A percentile compares a stretch with the other conserved stretches of the same genome.
phyloP scores from a whole-genome alignment of 2,888 invertebrate species.

The Eristalis intricaria region DNA sequence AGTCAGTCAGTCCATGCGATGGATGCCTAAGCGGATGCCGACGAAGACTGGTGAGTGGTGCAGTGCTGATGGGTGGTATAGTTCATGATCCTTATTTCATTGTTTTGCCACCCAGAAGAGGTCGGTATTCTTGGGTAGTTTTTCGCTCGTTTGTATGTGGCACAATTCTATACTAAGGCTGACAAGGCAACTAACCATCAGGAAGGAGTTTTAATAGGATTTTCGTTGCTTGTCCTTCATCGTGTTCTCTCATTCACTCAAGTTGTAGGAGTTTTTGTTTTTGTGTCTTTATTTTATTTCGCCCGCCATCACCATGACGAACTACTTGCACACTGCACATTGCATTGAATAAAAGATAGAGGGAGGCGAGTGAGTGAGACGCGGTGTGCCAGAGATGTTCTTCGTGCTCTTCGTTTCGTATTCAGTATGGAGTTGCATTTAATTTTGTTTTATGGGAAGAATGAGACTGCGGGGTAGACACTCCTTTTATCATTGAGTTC shows the following conservation, averaged over 20 bases:
- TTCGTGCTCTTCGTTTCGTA: neutral
- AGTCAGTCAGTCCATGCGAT: neutral
- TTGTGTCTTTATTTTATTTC: constrained; percentile 24
- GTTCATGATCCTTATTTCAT: constrained; percentile 33
- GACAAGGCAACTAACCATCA: constrained; percentile 28
- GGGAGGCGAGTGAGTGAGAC: neutral
- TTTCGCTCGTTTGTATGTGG: neutral
- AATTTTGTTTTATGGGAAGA: constrained; percentile 13
- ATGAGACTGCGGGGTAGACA: neutral
- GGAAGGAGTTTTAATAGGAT: constrained; percentile 35
- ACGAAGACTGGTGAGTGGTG: too few species aligned
- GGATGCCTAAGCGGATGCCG: too few species aligned
- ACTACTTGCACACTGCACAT: neutral
- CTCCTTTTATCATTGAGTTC: neutral
- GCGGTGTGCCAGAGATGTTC: neutral
- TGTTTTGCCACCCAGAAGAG: neutral
- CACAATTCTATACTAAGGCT: neutral
- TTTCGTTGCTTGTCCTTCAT: neutral
- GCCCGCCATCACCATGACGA: neutral
- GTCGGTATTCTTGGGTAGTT: neutral
- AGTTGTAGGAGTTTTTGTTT: neutral
- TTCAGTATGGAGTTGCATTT: constrained; percentile 4
- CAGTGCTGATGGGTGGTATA: neutral
- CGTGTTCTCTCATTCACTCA: neutral
- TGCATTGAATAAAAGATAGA: neutral